phyloP scores from a whole-genome alignment of 2,888 invertebrate genomes.

The Leptarthrus brevirostris region DNA sequence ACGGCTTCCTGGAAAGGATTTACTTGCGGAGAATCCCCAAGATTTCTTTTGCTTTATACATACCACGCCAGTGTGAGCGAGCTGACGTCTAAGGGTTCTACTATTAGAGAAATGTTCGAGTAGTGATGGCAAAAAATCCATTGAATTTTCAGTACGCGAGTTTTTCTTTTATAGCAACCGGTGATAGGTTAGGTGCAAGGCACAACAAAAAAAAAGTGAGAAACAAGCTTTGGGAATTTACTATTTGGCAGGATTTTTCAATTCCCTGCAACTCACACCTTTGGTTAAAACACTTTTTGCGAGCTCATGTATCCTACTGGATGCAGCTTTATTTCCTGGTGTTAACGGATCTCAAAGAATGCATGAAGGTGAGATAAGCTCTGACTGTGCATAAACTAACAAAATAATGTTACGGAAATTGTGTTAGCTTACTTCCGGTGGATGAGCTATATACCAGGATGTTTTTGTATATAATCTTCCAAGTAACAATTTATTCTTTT shows the following conservation, averaged over 20 bases:
- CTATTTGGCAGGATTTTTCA: conserved; percentile 28
- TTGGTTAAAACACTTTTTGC: too few species aligned
- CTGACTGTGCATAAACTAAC: conserved; percentile 9
- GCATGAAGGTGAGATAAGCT: conserved; percentile 5
- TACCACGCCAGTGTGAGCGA: too few species aligned
- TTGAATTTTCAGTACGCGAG: conserved; percentile 18
- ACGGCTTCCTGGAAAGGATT: conserved; percentile 11
- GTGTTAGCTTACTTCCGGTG: background rate
- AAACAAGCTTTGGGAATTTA: conserved; percentile 10
- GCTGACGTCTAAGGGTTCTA: too few species aligned
- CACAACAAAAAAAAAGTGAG: conserved; percentile 1
- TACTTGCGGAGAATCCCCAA: conserved; percentile 8
- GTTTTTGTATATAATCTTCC: too few species aligned
- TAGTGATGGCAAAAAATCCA: conserved; percentile 7
- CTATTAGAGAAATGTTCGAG: conserved; percentile 23
- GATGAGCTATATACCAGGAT: too few species aligned
- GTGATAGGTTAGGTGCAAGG: conserved; percentile 1
- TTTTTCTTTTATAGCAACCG: conserved; percentile 9
- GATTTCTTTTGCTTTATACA: background rate
- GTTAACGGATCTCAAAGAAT: conserved; percentile 22
- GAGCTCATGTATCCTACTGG: background rate
- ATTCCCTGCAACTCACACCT: conserved; percentile 5
- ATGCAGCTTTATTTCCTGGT: conserved; percentile 17
- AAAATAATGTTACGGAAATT: conserved; percentile 14
- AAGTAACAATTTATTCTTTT: too few species aligned